phyloP scores from a whole-genome alignment of 1,140 invertebrate genomes.

The Magallana ariakensis region DNA sequence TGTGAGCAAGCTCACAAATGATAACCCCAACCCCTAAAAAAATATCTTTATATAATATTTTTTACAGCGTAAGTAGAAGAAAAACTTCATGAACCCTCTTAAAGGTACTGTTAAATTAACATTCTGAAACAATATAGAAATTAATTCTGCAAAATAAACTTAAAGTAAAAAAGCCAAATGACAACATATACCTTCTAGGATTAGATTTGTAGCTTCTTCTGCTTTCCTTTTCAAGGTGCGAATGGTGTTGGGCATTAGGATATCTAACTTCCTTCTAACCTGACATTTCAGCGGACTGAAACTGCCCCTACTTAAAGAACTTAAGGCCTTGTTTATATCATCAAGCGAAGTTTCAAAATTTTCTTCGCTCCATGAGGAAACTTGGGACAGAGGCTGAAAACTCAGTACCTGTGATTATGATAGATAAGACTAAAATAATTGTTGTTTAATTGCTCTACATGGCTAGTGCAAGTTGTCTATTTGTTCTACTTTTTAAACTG shows the following conservation, averaged over 20 bases:
- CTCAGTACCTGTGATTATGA: neutral
- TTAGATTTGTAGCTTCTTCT: neutral
- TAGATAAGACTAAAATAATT: too few species aligned
- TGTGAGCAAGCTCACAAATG: too few species aligned
- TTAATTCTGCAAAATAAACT: neutral
- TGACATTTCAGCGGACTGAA: neutral
- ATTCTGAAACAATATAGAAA: neutral
- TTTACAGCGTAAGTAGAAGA: neutral
- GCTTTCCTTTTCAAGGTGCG: conserved; percentile 3
- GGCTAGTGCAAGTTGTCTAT: too few species aligned
- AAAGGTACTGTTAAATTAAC: neutral
- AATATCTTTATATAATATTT: too few species aligned
- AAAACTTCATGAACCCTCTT: neutral
- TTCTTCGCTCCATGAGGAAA: neutral
- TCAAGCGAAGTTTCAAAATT: neutral
- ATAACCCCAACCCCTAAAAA: too few species aligned
- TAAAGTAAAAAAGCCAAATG: neutral
- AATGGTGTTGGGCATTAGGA: neutral
- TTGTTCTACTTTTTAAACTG: too few species aligned
- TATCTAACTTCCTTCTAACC: neutral
- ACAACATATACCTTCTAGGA: neutral
- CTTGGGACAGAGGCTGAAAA: neutral
- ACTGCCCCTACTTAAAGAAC: conserved; percentile 10
- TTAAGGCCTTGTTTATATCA: neutral
- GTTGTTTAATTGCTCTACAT: too few species aligned